Evolutionary conservation across 2,113 vertebrate species (phyloP), one percentile per base, ranked within the genome.

Genomic region (Leptodactylus fuscus): DNA sequence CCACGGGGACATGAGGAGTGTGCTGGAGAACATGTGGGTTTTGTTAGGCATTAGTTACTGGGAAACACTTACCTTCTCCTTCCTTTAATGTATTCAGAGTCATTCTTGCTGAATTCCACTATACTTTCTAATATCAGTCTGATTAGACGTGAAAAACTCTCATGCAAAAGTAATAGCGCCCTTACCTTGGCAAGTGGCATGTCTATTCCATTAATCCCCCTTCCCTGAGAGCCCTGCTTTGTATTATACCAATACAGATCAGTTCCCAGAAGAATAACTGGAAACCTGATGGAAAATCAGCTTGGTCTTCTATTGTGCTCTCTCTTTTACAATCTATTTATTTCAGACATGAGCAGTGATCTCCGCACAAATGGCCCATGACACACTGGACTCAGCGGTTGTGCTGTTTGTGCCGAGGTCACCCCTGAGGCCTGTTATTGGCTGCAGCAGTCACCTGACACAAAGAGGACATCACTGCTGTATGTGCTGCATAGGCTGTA

Each of bases 1-100:
- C 67, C 67, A 3, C 20, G 9, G 18, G 67, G 67, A 67, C 12
- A 7, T 16, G 12, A 38, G 32, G 27, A 5, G 24, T 5, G 29
- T 8, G 16, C 32, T 20, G 32, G 34, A 70, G 67, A 70, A 20
- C 18, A 70, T 70, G 34, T 4, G 67, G 0, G 5, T 65, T 65
- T 29, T 65, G 12, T 29, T 27, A 65, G 24, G 27, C 15, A 65
- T 65, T 32, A 65, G 60, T 65, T 58, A 0, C 58, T 62, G 24
- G 29, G 58, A 62, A 62, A 62, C 58, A 62, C 58, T 62, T 58
- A 24, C 55, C 7, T 4, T n/a, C 22, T 34, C 16, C 75, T 34
- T 7, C 22, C 11, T 78, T 34, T 78, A 78, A 78, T 34, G 29
- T 51, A 78, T 78, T 78, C 29, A 10, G 29, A 55, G 46, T 34